phyloP scores from a whole-genome alignment of 2,113 vertebrate genomes.

The chimpanzee (Pan troglodytes) region DNA sequence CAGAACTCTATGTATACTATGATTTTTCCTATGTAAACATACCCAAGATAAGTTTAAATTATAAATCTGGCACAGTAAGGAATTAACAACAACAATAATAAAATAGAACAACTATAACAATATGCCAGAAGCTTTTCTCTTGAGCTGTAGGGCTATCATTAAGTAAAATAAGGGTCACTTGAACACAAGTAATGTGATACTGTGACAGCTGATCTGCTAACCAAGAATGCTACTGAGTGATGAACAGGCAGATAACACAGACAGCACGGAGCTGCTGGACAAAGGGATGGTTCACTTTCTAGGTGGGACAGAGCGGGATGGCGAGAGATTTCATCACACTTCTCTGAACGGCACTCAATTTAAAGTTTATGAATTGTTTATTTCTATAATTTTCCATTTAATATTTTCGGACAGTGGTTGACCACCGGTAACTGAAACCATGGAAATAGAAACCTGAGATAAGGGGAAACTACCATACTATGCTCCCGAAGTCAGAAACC shows the following conservation, averaged over 20 bases:
- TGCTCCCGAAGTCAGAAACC: not conserved
- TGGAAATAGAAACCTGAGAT: not conserved
- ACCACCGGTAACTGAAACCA: not conserved
- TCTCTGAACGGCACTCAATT: not conserved
- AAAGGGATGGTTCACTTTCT: not conserved
- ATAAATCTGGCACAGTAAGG: not conserved
- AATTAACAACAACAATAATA: not conserved
- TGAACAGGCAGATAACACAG: not conserved
- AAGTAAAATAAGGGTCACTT: not conserved
- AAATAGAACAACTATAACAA: not conserved
- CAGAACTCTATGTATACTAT: not conserved
- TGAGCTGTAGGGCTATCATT: not conserved
- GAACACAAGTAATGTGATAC: not conserved
- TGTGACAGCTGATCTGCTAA: not conserved
- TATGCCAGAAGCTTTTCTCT: not conserved
- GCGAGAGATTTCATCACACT: not conserved
- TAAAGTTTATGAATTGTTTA: not conserved
- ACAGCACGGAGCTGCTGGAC: not conserved
- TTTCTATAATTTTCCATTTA: not conserved
- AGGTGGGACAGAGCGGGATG: not conserved
- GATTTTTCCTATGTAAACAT: not conserved
- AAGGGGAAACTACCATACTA: not conserved
- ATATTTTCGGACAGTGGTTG: not conserved
- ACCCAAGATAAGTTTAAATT: not conserved
- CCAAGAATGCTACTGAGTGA: not conserved